Conservation (phyloP, 1,140 invertebrate species). For the Polypedilum vanderplanki region DNA sequence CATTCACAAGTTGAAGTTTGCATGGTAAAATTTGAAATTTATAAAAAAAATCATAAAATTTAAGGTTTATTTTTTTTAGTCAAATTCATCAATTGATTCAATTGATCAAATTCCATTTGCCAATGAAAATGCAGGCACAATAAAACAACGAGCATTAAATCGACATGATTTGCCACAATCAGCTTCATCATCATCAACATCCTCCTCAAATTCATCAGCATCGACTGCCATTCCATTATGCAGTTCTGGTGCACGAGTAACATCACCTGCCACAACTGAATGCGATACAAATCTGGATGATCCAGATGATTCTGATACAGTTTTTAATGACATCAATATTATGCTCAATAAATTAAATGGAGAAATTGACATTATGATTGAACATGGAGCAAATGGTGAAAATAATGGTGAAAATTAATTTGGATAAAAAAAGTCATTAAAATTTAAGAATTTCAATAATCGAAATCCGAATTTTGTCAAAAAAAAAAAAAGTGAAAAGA, state of each 20-base stretch:
- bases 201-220: conserved; percentile 43
- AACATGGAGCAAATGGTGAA: conserved; percentile 11
- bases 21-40: conserved; percentile 34
- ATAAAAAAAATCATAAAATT: neutral
- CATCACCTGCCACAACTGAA: conserved; percentile 9
- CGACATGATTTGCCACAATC: conserved; percentile 39
- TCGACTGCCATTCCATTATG: conserved; percentile 34
- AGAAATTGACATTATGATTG: conserved; percentile 23
- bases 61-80: conserved; percentile 48
- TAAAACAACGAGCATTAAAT: conserved; percentile 57
- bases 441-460: no score
- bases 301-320: neutral
- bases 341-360: conserved; percentile 25
- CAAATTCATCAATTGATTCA: conserved; percentile 90
- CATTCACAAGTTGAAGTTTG: conserved; percentile 41
- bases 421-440: no score
- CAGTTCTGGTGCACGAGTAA: neutral
- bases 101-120: conserved; percentile 92
- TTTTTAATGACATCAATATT: conserved; percentile 22
- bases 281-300: conserved; percentile 24
- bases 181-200: conserved; percentile 38
- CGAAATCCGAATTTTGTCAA: no score
- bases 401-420: neutral
- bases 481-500: neutral
- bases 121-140: conserved; percentile 97